Evolutionary conservation across 2,113 vertebrate species (phyloP).

Genomic region (Nerophis lumbriciformis): DNA sequence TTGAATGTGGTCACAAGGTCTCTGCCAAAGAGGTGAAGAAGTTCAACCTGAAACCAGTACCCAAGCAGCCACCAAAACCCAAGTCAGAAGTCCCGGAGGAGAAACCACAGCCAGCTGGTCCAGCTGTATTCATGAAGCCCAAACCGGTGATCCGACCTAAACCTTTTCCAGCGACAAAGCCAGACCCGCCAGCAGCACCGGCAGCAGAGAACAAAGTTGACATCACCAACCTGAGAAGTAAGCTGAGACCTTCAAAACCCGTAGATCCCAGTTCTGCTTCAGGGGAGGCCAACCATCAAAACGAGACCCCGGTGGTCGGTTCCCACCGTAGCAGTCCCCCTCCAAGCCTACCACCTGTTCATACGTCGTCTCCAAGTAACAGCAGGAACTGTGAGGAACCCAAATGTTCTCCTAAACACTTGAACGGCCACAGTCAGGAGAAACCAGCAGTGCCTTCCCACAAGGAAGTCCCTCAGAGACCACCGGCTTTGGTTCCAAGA

Average conservation of each 20-base stretch:
- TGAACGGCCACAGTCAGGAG: slow-evolving; percentile 68
- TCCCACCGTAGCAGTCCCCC: slow-evolving; percentile 17
- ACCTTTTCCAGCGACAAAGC: slow-evolving; percentile 74
- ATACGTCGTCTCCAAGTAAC: slow-evolving; percentile 42
- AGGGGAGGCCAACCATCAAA: slow-evolving; percentile 34
- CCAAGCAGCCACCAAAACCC: slow-evolving; percentile 81
- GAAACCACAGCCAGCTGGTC: slow-evolving; percentile 71
- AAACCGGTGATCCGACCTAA: slow-evolving; percentile 88
- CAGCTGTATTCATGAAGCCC: slow-evolving; percentile 79
- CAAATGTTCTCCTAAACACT: slow-evolving; percentile 70
- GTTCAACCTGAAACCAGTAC: slow-evolving; percentile 89
- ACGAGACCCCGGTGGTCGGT: slow-evolving; percentile 22
- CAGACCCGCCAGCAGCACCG: slow-evolving; percentile 74
- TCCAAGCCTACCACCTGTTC: slow-evolving; percentile 27
- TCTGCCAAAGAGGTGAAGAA: slow-evolving; percentile 92
- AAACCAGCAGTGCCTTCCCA: slow-evolving; percentile 54
- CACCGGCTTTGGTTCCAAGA: slow-evolving; percentile 76
- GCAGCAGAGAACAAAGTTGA: slow-evolving; percentile 82
- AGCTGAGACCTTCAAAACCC: slow-evolving; percentile 85
- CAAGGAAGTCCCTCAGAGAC: slow-evolving; percentile 77
- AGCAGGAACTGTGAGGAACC: slow-evolving; percentile 57
- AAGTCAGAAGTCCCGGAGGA: slow-evolving; percentile 81
- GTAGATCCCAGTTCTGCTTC: slow-evolving; percentile 61
- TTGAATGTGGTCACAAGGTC: slow-evolving; percentile 93
- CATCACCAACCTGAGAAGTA: slow-evolving; percentile 89